These are phyloP conservation scores for Pogona vitticeps DNA, from an alignment of 2,113 vertebrate species.

Conservation along the genomic window DNA sequence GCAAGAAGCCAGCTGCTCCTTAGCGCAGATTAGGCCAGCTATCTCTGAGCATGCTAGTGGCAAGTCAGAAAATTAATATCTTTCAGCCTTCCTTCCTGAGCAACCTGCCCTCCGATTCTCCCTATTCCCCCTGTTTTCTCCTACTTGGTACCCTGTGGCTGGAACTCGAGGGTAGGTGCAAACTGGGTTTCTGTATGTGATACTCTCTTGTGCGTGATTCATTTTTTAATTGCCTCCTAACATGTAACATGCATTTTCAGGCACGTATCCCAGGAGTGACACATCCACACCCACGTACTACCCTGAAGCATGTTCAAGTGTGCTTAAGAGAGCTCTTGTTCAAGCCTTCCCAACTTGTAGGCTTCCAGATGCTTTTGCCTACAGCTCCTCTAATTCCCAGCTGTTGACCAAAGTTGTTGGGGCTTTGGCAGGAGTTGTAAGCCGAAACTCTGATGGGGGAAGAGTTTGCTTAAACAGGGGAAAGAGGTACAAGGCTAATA, in stretches of 20 bases:
- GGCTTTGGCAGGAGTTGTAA: neutral
- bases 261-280: no score
- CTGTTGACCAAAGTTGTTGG: neutral
- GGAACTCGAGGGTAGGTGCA: neutral
- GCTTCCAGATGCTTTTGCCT: neutral
- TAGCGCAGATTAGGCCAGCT: neutral
- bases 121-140: neutral
- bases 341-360: neutral
- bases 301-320: neutral
- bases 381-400: neutral
- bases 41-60: neutral
- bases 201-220: neutral
- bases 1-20: constrained; percentile 12
- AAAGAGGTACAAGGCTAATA: neutral
- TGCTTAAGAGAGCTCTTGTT: neutral
- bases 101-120: no score
- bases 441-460: neutral
- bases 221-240: neutral
- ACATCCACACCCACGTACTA: neutral
- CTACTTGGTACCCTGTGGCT: no score
- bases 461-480: neutral
- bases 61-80: neutral
- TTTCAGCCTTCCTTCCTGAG: neutral
- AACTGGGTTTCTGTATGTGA: neutral
- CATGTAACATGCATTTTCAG: neutral